Percentiles rank a stretch among this genome's conserved stretches.
These are phyloP conservation scores for Tringa solitaria DNA, from an alignment of 2,113 vertebrate genomes.

Conservation along the genomic window DNA sequence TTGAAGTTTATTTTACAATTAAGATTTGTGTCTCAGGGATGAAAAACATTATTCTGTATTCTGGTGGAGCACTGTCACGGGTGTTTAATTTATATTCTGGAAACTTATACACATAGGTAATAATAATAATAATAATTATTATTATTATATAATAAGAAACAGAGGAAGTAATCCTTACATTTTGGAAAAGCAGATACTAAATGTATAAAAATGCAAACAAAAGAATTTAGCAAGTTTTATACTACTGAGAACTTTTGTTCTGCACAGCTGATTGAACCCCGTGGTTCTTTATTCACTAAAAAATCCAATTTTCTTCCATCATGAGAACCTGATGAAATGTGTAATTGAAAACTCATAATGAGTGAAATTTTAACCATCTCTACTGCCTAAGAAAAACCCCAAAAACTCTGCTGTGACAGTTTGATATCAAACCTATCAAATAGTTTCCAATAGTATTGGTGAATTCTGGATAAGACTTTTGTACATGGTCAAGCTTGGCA, in stretches of 20 bases:
- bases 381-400: neutral
- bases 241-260: neutral
- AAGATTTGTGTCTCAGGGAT: neutral
- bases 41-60: neutral
- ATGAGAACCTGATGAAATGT: neutral
- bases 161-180: neutral
- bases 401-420: neutral
- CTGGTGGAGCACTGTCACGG: neutral
- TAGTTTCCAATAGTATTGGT: neutral
- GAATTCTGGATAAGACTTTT: neutral
- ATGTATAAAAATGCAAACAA: neutral
- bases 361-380: neutral
- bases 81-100: neutral
- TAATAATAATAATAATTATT: too few species aligned
- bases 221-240: neutral
- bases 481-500: neutral
- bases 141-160: too few species aligned
- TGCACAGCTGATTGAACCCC: neutral
- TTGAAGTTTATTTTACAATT: neutral
- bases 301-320: neutral
- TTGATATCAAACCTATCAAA: neutral
- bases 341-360: neutral
- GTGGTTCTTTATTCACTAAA: neutral
- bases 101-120: neutral
- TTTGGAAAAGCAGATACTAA: neutral